Base-by-base conservation (phyloP, 30 jellyfish, hydroid and myxozoan species). In the Hydractinia echinata region DNA sequence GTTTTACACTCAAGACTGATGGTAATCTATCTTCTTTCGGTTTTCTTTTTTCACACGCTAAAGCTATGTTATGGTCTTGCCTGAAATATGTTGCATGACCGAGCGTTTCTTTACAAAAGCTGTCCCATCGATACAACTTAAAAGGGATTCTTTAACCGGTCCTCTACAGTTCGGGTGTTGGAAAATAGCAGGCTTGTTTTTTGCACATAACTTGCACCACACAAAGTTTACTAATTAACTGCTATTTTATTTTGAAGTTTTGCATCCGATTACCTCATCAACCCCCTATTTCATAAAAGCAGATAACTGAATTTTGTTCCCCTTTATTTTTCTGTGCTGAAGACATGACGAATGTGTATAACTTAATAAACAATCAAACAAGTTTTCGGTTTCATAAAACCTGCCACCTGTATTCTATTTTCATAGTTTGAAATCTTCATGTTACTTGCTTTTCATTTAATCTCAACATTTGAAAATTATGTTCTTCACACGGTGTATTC, bases 81-180 rank as follows among this genome's bases (percentile, higher is more conserved):
- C 68, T n/a, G 68, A 56, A 56, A 56, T 56, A 56, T 56, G 68
- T 10, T n/a, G 68, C 68, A 56, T 56, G 10, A 56, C 68, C n/a
- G 68, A 56, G n/a, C n/a, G 68, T 56, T 56, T 56, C 68, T 10
- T 56, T n/a, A 56, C 68, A 56, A 56, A 56, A 9, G 10, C n/a
- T 56, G 68, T 56, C n/a, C 68, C 68, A n/a, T 56, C n/a, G 68
- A 56, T 56, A n/a, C n/a, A 56, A 10, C 13, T n/a, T 10, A 56
- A n/a, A 9, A n/a, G 13, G n/a, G 68, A 56, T n/a, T 56, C 68
- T n/a, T 56, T 56, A 10, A 56, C 68, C 10, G 68, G 68, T 9
- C 68, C 68, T n/a, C n/a, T 56, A 56, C 68, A 56, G 68, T 56
- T 56, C 10, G 68, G 68, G n/a, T 56, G 68, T 56, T 56, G 68